Evolutionary conservation across 2,113 vertebrate species (phyloP).

Genomic region (Caranx melampygus): DNA sequence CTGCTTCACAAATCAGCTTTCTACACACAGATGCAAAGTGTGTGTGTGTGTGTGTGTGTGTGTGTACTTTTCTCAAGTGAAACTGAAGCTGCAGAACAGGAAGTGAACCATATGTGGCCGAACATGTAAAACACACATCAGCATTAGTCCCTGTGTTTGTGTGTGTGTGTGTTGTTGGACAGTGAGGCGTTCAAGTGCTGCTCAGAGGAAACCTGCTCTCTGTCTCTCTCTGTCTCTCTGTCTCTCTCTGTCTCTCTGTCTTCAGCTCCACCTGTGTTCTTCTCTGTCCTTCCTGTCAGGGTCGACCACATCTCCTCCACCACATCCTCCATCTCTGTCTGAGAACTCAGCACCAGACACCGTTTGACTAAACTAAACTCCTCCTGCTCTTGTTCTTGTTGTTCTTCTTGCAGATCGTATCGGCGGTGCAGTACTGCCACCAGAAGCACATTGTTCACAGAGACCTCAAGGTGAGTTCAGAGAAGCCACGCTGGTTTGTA

Average conservation of each 20-base stretch:
- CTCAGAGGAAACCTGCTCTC: constrained; percentile 9
- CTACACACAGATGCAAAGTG: too few relatives aligned
- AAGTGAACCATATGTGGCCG: neutral
- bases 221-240: constrained; percentile 18
- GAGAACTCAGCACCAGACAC: constrained; percentile 13
- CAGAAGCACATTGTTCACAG: constrained; percentile 98
- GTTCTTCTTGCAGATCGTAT: constrained; percentile 90
- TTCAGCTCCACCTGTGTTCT: constrained; percentile 1
- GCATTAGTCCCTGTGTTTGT: too few relatives aligned
- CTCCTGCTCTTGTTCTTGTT: neutral
- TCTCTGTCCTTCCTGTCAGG: constrained; percentile 48
- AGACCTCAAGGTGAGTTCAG: constrained; percentile 94
- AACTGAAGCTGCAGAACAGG: too few relatives aligned
- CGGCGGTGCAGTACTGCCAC: constrained; percentile 99
- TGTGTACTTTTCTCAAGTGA: too few relatives aligned
- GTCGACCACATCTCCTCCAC: constrained; percentile 41
- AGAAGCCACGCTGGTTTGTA: neutral
- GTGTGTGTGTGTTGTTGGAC: neutral
- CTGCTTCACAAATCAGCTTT: too few relatives aligned
- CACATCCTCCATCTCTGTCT: constrained; percentile 52
- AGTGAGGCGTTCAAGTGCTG: neutral
- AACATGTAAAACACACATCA: neutral
- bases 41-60: too few relatives aligned
- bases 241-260: constrained; percentile 15
- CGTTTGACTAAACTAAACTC: constrained; percentile 24